These are phyloP conservation scores for Polyommatus iphigenia DNA, from an alignment of 2,888 invertebrate species.

Conservation along the genomic window DNA sequence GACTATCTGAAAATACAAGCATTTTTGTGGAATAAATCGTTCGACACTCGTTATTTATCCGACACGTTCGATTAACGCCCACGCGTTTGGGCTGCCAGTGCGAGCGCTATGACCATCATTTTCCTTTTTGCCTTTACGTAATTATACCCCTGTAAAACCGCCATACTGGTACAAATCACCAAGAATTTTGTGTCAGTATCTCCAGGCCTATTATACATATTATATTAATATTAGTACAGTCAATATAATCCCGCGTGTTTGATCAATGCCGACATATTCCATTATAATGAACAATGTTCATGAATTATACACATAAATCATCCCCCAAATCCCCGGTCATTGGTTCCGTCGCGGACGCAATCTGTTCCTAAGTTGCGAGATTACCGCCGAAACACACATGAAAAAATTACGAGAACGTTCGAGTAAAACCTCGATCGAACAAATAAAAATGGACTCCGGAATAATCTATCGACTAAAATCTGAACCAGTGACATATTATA, in stretches of 20 bases:
- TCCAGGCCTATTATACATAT: not conserved
- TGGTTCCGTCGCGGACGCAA: not conserved
- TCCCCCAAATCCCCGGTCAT: not conserved
- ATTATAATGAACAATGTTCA: constrained; percentile 1
- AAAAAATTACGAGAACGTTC: not conserved
- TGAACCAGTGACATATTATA: not conserved
- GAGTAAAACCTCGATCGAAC: not conserved
- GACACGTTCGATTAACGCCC: too few relatives aligned
- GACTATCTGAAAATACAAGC: too few relatives aligned
- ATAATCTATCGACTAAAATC: not conserved
- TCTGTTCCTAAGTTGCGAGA: constrained; percentile 7
- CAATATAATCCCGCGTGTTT: not conserved
- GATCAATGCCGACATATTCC: not conserved
- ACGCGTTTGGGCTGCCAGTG: too few relatives aligned
- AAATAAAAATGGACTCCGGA: not conserved
- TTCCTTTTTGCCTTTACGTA: too few relatives aligned
- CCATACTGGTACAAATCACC: too few relatives aligned
- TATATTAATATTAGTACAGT: not conserved
- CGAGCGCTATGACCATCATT: too few relatives aligned
- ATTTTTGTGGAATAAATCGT: too few relatives aligned
- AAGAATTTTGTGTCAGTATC: too few relatives aligned
- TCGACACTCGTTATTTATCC: too few relatives aligned
- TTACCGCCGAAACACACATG: not conserved
- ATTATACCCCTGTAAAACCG: too few relatives aligned
- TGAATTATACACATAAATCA: constrained; percentile 15